Evolutionary conservation across 2,888 invertebrate species (phyloP), one percentile per base, ranked within the genome.

Genomic region (Xiphydria camelus): DNA sequence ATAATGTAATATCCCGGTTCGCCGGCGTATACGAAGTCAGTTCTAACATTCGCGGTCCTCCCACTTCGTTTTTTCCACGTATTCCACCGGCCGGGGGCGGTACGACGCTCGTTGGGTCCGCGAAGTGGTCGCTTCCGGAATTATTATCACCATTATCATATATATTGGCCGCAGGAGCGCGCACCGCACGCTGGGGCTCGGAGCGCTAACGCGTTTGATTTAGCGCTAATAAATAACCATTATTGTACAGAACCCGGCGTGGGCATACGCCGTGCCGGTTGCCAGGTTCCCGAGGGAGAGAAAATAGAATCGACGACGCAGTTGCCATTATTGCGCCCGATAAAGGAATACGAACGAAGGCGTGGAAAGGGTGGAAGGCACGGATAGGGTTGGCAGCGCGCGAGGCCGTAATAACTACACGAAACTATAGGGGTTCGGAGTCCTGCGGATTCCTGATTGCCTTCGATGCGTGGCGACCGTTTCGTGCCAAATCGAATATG

Each of bases 241-340:
- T 72, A 72, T 70, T 73, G 69, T 68, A 59, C 62, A 55, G 58
- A 63, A 31, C 19, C 41, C 48, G 40, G 35, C 38, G 45, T 40
- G 48, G 15, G 17, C 2, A 45, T 51, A 45, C 41, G 45, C 52
- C 44, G 58, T 46, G 17, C 51, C 57, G 51, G 57, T 53, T 55
- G 58, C 54, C 53, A 40, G 56, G 44, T 49, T 62, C 68, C 65
- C 66, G 53, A 52, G 68, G 66, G 67, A 70, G 68, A 66, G 73
- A 72, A 73, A 73, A 73, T 73, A 72, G 73, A 73, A 73, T 73
- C 68, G 70, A 66, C 70, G 67, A 70, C 70, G 70, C 65, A 71
- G 71, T 72, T 73, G 70, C 72, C 68, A 73, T 73, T 72, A 71
- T 70, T 68, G 63, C 56, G 49, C 53, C 59, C 55, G 62, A 67